Conservation (phyloP, 2,797 vertebrate genomes). For the Myripristis jacobus region DNA sequence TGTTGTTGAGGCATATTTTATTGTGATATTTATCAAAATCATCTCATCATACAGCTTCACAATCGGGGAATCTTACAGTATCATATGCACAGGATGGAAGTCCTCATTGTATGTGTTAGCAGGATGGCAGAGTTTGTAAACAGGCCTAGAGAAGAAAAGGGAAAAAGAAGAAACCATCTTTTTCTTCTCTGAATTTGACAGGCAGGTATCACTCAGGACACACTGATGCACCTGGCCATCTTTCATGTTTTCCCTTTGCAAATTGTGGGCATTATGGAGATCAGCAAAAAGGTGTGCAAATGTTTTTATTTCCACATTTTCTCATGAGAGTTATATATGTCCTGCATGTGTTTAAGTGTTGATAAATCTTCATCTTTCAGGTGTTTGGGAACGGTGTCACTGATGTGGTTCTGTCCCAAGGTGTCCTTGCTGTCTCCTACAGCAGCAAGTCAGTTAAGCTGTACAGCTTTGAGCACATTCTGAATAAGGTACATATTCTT, state of each 20-base stretch:
- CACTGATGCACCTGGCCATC: constrained; percentile 89
- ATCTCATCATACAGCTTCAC: no score
- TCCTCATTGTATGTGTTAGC: background rate
- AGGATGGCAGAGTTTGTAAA: no score
- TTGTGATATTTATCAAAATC: no score
- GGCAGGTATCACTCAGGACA: constrained; percentile 85
- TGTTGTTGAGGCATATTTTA: no score
- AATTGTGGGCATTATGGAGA: constrained; percentile 91
- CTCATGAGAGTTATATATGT: background rate
- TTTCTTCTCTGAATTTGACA: constrained; percentile 52
- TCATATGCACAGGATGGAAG: background rate
- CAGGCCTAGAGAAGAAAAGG: no score
- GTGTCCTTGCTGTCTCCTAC: constrained; percentile 92
- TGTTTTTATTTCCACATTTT: constrained; percentile 1
- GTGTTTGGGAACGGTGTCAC: constrained; percentile 91
- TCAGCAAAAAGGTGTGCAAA: constrained; percentile 89
- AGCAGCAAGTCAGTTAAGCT: constrained; percentile 91
- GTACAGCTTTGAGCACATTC: constrained; percentile 92
- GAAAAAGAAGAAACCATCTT: no score
- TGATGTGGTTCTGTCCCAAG: constrained; percentile 92
- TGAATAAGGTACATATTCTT: constrained; percentile 85
- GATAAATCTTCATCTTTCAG: constrained; percentile 77
- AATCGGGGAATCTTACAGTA: background rate
- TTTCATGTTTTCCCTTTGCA: constrained; percentile 92
- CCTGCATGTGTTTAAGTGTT: background rate